phyloP scores from a whole-genome alignment of 35 echinoderm and acorn worm genomes.

The Ophioderma brevispina region DNA sequence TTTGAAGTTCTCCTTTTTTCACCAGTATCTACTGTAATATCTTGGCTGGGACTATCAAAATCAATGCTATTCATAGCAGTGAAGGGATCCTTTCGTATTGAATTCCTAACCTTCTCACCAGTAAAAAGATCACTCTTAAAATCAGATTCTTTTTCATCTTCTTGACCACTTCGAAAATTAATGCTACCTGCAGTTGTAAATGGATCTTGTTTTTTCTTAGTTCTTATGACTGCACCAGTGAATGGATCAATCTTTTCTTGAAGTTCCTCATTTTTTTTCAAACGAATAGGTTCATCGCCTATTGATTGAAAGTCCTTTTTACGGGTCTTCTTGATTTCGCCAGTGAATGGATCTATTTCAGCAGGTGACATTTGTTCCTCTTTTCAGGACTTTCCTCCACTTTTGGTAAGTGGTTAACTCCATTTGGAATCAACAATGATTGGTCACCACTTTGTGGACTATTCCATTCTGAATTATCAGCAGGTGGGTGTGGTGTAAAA shows the following conservation, averaged over 20 bases:
- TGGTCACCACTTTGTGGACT: neutral
- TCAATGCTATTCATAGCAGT: neutral
- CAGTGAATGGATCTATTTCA: neutral
- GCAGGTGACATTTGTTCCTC: no score
- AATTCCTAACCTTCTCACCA: neutral
- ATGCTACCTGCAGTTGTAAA: neutral
- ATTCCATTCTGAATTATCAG: neutral
- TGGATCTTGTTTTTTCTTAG: slow-evolving; percentile 5
- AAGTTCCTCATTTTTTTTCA: neutral
- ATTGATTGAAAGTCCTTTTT: neutral
- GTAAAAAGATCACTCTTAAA: neutral
- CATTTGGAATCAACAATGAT: slow-evolving; percentile 7
- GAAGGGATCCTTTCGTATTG: neutral
- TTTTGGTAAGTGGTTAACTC: neutral
- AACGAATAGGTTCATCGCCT: neutral
- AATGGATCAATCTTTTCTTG: neutral
- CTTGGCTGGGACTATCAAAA: neutral
- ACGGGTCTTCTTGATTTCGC: neutral
- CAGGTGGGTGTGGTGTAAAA: neutral
- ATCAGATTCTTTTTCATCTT: neutral
- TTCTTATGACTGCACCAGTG: neutral
- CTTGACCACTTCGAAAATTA: neutral
- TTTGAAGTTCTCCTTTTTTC: neutral
- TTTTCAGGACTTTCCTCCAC: no score
- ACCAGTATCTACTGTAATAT: neutral